Conservation (phyloP, 2,797 vertebrate genomes). For the Furcifer pardalis region DNA sequence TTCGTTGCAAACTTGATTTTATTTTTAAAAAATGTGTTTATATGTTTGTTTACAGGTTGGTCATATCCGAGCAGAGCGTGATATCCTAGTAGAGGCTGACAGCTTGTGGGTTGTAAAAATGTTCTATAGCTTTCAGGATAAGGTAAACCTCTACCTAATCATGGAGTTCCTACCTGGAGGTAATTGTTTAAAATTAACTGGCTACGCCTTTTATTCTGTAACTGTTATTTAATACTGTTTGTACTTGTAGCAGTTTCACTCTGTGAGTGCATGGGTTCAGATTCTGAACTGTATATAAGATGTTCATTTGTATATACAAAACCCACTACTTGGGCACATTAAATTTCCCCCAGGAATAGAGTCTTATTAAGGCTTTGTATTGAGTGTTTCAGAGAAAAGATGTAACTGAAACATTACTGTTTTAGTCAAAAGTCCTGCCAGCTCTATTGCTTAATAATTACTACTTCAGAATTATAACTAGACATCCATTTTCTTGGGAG, state of each 20-base stretch:
- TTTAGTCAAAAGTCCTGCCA: neutral
- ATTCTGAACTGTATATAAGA: neutral
- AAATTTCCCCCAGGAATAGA: neutral
- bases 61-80: constrained; percentile 95
- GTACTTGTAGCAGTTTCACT: neutral
- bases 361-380: too few relatives aligned
- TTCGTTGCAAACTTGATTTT: constrained; percentile 41
- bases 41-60: constrained; percentile 83
- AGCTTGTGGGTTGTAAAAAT: constrained; percentile 99
- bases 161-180: constrained; percentile 99
- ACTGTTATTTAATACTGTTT: constrained; percentile 40
- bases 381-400: neutral
- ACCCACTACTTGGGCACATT: neutral
- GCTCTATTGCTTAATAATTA: neutral
- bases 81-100: constrained; percentile 98
- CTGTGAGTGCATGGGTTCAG: accelerated
- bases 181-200: constrained; percentile 66
- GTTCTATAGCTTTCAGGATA: constrained; percentile 99
- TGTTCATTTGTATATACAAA: neutral
- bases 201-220: constrained; percentile 50
- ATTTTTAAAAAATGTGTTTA: constrained; percentile 23
- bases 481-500: neutral
- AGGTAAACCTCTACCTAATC: constrained; percentile 98
- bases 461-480: neutral
- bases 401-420: neutral